These are phyloP conservation scores for Dasyornis broadbenti DNA, from an alignment of 2,113 vertebrate species.

Conservation along the genomic window DNA sequence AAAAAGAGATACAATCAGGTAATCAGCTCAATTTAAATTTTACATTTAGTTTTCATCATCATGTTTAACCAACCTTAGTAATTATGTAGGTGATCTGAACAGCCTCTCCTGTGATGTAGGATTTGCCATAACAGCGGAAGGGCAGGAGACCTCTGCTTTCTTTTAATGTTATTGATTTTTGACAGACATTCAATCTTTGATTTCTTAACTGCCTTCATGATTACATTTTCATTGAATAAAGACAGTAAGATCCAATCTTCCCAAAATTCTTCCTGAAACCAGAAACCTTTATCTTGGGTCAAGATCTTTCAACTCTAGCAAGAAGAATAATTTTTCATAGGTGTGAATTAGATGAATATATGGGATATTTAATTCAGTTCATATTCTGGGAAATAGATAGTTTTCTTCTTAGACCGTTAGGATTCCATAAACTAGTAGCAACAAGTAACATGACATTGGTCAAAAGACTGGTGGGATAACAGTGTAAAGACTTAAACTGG, in stretches of 20 bases:
- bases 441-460: neutral
- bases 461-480: neutral
- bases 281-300: neutral
- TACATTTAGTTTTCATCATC: neutral
- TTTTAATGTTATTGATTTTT: neutral
- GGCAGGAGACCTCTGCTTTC: neutral
- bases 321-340: neutral
- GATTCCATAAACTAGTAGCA: neutral
- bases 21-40: neutral
- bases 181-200: neutral
- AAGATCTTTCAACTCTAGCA: neutral
- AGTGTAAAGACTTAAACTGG: neutral
- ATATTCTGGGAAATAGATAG: neutral
- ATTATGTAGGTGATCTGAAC: neutral
- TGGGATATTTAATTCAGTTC: neutral
- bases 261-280: neutral
- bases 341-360: neutral
- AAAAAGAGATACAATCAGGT: neutral
- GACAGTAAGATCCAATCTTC: neutral
- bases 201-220: neutral
- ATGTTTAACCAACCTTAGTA: neutral
- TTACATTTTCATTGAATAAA: neutral
- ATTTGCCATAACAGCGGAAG: neutral
- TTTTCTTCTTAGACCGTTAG: neutral
- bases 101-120: neutral